A percentile compares a stretch with the other conserved stretches of the same genome.
phyloP scores from a whole-genome alignment of 2,113 vertebrate genomes.

The Thomomys bottae region DNA sequence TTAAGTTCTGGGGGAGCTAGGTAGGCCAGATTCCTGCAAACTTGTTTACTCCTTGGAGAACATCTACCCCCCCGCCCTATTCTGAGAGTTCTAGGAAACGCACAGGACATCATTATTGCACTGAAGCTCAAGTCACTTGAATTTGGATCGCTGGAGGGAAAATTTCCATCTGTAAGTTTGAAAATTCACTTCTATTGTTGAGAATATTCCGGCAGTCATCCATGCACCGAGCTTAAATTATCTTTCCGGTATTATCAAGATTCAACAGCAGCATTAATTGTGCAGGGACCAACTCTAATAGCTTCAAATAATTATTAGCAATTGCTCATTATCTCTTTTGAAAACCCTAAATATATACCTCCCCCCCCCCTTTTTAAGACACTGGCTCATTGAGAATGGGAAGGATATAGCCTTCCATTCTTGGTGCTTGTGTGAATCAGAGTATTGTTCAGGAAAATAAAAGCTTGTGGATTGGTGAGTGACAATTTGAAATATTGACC shows the following conservation, averaged over 20 bases:
- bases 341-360: conserved; percentile 73
- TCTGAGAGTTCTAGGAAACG: conserved; percentile 43
- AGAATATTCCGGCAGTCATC: conserved; percentile 56
- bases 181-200: conserved; percentile 55
- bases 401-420: conserved; percentile 42
- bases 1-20: too few relatives aligned
- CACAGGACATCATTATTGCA: neutral
- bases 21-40: neutral
- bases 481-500: neutral
- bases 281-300: conserved; percentile 58
- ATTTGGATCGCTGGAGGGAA: conserved; percentile 29
- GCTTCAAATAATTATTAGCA: conserved; percentile 70
- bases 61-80: conserved; percentile 30
- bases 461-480: neutral
- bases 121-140: conserved; percentile 17
- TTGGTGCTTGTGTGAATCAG: conserved; percentile 20
- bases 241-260: conserved; percentile 69
- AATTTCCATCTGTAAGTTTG: conserved; percentile 61
- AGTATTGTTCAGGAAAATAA: conserved; percentile 24
- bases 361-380: conserved; percentile 68
- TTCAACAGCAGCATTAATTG: conserved; percentile 63
- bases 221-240: conserved; percentile 63
- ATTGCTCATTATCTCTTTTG: conserved; percentile 72
- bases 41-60: neutral
- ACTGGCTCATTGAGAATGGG: conserved; percentile 12